Evolutionary conservation across 2,888 invertebrate genomes (phyloP), one percentile per base, ranked within the genome.

Genomic region (Plagodis pulveraria): DNA sequence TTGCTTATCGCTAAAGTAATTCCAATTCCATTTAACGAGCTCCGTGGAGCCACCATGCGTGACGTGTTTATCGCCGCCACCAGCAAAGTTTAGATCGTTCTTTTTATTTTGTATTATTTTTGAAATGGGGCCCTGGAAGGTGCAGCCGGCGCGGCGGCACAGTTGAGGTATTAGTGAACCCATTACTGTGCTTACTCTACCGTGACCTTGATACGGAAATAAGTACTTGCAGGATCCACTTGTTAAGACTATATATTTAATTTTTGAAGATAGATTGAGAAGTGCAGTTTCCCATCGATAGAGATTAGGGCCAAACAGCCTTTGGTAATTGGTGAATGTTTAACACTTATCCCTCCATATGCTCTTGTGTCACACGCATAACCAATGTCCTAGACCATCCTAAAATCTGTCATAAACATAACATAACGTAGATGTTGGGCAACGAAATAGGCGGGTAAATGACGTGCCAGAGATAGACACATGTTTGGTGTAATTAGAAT

Each of bases 201-300:
- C 63, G 62, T 63, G 68, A 62, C 62, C 22, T 5, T 38, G n/a
- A 22, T 45, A 44, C 38, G 38, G 12, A 41, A 42, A 40, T 46
- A 34, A 35, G 7, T 22, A 22, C 22, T 22, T 22, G 22, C 22
- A 22, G 22, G 4, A 22, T 22, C 35, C 36, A 34, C 47, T 22
- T 48, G 47, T 22, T 22, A 11, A 10, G 10, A 12, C 7, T 35
- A 6, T 22, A 4, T 22, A 22, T 22, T 22, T 22, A 22, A 22
- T 22, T 22, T 4, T 22, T 2, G 22, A 2, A 22, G 22, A 33
- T 11, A 36, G 38, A 47, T 45, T 33, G 53, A 46, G n/a, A n/a
- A n/a, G 33, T 47, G 34, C 46, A 12, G 12, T 34, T 22, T 22
- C 4, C 2, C 1, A 22, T 22, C 22, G 22, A 22, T 22, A 4